Base-by-base conservation (phyloP, 2,797 vertebrate genomes). In the Lepus townsendii region DNA sequence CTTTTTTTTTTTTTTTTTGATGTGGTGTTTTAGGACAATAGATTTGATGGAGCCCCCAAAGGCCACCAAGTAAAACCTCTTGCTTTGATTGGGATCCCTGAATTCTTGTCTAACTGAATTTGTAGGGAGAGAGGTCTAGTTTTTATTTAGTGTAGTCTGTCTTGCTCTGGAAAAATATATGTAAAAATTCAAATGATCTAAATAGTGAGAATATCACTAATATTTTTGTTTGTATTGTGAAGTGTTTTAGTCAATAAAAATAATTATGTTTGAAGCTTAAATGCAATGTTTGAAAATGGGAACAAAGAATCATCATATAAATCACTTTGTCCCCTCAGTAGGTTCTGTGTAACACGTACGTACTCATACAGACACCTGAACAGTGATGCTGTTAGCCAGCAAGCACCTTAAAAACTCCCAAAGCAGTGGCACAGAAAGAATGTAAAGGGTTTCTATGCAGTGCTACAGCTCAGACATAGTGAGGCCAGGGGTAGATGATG, bases 181-280 rank as follows among this genome's bases (percentile, higher is more conserved):
- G 91, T 90, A n/a, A 94, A 91, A 90, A 83, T 66, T 94, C 82
- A 85, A 38, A 69, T 91, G 83, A 50, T 52, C 32, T 91, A 68
- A 84, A 4, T 42, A 57, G 38, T 68, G 73, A 62, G 32, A 87
- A 79, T 75, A 65, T n/a, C 35, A 66, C 22, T 93, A 24, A 68
- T 57, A 1, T 60, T 79, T 80, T 83, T 87, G 47, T 69, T 86
- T 88, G 17, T 91, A 19, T 57, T 69, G 94, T 96, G 75, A 60
- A 88, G 79, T 68, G 52, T 47, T 93, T 47, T 83, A 57, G 50
- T 90, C 30, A 91, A 80, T 72, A 91, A 66, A 95, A 30, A 69
- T 32, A 75, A 38, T 50, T 82, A 14, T 76, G 32, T 63, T 93
- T 91, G 89, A 16, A 85, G 19, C 65, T 73, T 71, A 93, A 93